Base-by-base conservation (phyloP, 2,888 invertebrate species). In the Malthinus flaveolus region DNA sequence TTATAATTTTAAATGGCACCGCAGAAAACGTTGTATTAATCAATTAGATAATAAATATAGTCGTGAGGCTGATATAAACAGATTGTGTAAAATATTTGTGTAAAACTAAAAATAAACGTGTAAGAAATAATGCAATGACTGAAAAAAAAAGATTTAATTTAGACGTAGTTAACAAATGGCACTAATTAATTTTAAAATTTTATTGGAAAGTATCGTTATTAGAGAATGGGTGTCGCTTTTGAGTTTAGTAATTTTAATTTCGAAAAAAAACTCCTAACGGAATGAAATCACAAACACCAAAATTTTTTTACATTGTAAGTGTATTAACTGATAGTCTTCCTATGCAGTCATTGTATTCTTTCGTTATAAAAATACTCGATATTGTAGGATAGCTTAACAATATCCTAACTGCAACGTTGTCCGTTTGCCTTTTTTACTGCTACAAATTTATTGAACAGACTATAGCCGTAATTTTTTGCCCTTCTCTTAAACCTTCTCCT, bases 341-440 rank as follows among this genome's bases (percentile, higher is more conserved):
- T 68, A 62, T 35, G 62, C 70, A 66, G 71, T 75, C 75, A 73
- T 73, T 75, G 73, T 73, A 74, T 74, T 73, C 69, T 73, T 71
- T 73, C 69, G 61, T 54, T 47, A 64, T 65, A 67, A 69, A 46
- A 66, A 67, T 66, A 66, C 66, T 67, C 62, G 67, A 66, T 68
- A 67, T 56, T 66, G 56, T 70, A 72, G 71, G 68, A 69, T 71
- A 71, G 71, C 61, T 71, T 68, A 65, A 68, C 55, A 66, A 64
- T 69, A 69, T 70, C 71, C 70, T 69, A 69, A 67, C 66, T 68
- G 70, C 71, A 72, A 72, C 70, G 70, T 72, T 71, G 66, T 69
- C 67, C 62, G 66, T 71, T 69, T 67, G 70, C 68, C 67, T 68
- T 62, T 57, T 35, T 57, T 62, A 49, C 50, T 52, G 44, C 45